These are phyloP conservation scores for Zoanthus sansibaricus DNA, from an alignment of 92 coral and sea anemone species.

Conservation along the genomic window DNA sequence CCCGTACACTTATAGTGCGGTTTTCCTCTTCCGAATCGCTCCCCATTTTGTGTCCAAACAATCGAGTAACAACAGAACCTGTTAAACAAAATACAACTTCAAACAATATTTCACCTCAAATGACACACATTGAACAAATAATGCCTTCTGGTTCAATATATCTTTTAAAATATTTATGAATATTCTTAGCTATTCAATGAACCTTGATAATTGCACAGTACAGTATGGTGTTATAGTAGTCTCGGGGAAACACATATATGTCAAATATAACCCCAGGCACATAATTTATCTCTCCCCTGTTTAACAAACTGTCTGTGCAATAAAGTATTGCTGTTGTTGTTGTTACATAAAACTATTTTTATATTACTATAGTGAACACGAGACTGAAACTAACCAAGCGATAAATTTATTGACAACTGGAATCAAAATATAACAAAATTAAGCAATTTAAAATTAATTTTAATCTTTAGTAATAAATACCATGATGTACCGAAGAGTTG, in stretches of 20 bases:
- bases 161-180: not conserved
- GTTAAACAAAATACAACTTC: not conserved
- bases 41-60: conserved; percentile 79
- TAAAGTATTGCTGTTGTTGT: too few relatives aligned
- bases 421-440: too few relatives aligned
- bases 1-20: conserved; percentile 69
- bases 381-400: too few relatives aligned
- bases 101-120: not conserved
- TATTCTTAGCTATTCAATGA: not conserved
- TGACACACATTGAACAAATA: not conserved
- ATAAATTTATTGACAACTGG: too few relatives aligned
- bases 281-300: too few relatives aligned
- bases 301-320: too few relatives aligned
- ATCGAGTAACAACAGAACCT: conserved; percentile 79
- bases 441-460: not conserved
- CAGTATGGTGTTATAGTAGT: too few relatives aligned
- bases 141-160: not conserved
- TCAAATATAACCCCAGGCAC: too few relatives aligned
- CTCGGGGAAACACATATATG: too few relatives aligned
- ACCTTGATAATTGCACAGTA: not conserved
- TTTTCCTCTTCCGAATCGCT: conserved; percentile 59
- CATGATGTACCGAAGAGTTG: conserved; percentile 69
- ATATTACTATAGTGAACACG: too few relatives aligned
- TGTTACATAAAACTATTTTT: too few relatives aligned
- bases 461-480: not conserved